phyloP scores from a whole-genome alignment of 2,797 vertebrate species.

The Cheirogaleus major region DNA sequence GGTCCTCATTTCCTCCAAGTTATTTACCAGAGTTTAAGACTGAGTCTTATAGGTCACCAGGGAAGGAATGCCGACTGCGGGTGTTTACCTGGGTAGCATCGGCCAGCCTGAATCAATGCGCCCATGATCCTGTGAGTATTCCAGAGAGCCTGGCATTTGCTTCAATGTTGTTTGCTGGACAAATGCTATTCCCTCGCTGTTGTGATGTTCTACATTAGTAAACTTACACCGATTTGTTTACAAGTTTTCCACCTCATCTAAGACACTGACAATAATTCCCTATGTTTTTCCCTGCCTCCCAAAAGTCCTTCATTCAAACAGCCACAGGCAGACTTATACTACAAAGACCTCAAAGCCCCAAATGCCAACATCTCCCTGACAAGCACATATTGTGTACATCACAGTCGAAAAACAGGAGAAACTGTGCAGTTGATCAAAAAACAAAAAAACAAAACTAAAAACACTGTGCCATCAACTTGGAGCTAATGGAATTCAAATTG shows the following conservation, averaged over 20 bases:
- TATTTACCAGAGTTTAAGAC: slow-evolving; percentile 50
- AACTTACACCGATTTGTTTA: slow-evolving; percentile 19
- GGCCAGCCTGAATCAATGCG: neutral
- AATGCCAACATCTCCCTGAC: neutral
- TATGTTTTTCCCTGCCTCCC: neutral
- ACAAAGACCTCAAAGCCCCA: neutral
- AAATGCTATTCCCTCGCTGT: neutral
- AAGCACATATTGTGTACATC: neutral
- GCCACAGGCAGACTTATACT: neutral
- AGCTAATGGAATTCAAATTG: neutral
- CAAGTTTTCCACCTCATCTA: neutral
- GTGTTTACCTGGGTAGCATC: neutral
- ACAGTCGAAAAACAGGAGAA: neutral
- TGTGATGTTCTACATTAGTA: slow-evolving; percentile 32
- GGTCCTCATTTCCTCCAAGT: neutral
- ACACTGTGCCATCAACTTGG: neutral
- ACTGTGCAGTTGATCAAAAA: neutral
- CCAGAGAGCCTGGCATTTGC: neutral
- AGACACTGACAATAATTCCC: neutral
- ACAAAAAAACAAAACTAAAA: neutral
- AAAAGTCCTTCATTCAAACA: neutral
- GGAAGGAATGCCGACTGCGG: neutral
- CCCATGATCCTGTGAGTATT: neutral
- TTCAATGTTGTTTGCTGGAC: neutral
- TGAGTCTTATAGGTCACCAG: neutral